A percentile compares a stretch with the other conserved stretches of the same genome.
These are phyloP conservation scores for Turritopsis rubra DNA, from an alignment of 30 jellyfish, hydroid and myxozoan species.

Conservation along the genomic window DNA sequence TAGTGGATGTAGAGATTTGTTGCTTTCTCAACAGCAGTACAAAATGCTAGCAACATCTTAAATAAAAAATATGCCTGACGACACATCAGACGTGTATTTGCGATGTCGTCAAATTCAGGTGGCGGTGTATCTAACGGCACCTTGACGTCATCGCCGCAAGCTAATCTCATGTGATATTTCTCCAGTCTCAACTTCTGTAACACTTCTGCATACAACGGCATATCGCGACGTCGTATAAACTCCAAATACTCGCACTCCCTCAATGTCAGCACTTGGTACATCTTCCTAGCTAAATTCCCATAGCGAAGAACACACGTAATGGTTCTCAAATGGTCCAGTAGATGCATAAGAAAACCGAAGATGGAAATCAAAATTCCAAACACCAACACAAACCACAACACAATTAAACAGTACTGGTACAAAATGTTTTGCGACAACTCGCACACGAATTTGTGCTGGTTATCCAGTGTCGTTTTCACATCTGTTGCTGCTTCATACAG, in stretches of 20 bases:
- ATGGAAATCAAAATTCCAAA: constrained; percentile 22
- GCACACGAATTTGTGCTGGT: too few relatives aligned
- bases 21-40: too few relatives aligned
- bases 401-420: constrained; percentile 17
- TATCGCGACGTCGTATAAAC: constrained; percentile 24
- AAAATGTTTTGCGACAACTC: constrained; percentile 31
- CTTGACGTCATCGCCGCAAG: background rate
- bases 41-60: too few relatives aligned
- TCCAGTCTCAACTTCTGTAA: constrained; percentile 18
- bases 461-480: background rate
- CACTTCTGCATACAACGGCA: constrained; percentile 21
- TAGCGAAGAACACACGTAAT: constrained; percentile 4
- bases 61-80: too few relatives aligned
- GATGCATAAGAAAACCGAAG: constrained; percentile 11
- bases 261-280: constrained; percentile 7
- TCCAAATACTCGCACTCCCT: constrained; percentile 34
- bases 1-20: too few relatives aligned
- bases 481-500: constrained; percentile 15
- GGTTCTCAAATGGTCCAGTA: constrained; percentile 19
- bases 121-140: constrained; percentile 21
- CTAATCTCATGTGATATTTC: background rate
- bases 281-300: constrained; percentile 13
- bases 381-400: constrained; percentile 23
- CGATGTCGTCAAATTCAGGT: constrained; percentile 30
- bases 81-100: too few relatives aligned